Base-by-base conservation (phyloP, 2,888 invertebrate species). In the Teleogryllus oceanicus region DNA sequence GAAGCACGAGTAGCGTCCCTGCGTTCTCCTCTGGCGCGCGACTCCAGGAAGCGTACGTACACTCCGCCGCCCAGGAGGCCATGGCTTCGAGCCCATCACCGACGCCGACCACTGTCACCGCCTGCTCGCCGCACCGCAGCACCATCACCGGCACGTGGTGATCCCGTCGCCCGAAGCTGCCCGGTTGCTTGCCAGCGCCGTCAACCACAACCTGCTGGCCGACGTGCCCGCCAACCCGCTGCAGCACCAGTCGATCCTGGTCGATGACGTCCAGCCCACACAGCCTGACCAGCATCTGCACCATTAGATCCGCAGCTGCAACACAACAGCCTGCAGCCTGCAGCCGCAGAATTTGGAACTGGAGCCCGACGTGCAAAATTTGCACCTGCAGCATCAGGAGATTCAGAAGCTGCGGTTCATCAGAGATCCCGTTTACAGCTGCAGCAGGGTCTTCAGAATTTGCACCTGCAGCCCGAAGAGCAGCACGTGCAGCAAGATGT, bases 11-110 rank as follows among this genome's bases (percentile, higher is more conserved):
- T 76, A 5, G 16, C 80, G 3, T 50, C 77, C 49, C 62, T 62
- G 4, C 77, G 76, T 16, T 77, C 80, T 62, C 77, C 77, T 11
- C 49, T 80, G 24, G 74, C 77, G 5, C 62, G 16, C 76, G 74
- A 20, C 80, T 80, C 13, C 21, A 37, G 76, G 76, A 76, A 21
- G 37, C 76, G 21, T 37, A 76, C 37, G 21, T 21, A 13, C 76
- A 76, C 16, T 37, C 24, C 13, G 37, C 76, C 13, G 76, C 76
- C 21, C 21, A 76, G 20, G 37, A 37, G 16, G 76, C 37, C 16
- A n/a, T 62, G 62, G 62, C 62, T 62, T 62, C 62, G n/a, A 13
- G 13, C n/a, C 62, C 13, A n/a, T 62, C 16, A 62, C 16, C 13
- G 62, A 62, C 1, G 62, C 62, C 16, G 16, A 13, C n/a, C 62